Percentiles rank a stretch among this genome's conserved stretches.
Conservation (phyloP, 64 coral and sea anemone species). For the Anthopleura sola region DNA sequence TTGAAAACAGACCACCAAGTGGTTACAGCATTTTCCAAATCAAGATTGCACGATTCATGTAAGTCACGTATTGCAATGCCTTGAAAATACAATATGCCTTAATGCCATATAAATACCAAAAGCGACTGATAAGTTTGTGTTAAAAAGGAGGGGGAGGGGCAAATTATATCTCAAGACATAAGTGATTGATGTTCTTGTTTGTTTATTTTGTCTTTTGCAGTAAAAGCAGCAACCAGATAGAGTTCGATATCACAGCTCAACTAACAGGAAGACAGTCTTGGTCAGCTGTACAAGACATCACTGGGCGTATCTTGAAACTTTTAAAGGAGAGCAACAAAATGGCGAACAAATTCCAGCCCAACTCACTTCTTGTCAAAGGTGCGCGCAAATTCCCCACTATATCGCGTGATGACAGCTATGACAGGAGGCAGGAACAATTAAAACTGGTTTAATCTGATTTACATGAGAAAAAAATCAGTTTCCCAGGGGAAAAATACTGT, state of each 20-base stretch:
- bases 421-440: no score
- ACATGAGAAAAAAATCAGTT: no score
- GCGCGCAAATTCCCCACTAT: no score
- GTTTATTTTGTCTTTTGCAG: background rate
- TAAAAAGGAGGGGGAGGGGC: no score
- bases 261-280: background rate
- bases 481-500: no score
- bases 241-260: conserved; percentile 1
- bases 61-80: background rate
- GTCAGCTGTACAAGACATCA: conserved; percentile 10
- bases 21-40: background rate
- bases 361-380: background rate
- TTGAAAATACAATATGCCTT: no score
- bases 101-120: no score
- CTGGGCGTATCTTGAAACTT: background rate
- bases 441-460: no score
- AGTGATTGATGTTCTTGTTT: background rate
- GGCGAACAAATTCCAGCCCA: background rate
- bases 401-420: no score
- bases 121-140: no score
- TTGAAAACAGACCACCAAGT: background rate
- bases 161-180: no score
- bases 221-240: background rate
- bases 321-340: background rate
- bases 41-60: background rate